A percentile compares a stretch with the other conserved stretches of the same genome.
Conservation (phyloP, 1,140 invertebrate species). For the Drosophila arawakana region DNA sequence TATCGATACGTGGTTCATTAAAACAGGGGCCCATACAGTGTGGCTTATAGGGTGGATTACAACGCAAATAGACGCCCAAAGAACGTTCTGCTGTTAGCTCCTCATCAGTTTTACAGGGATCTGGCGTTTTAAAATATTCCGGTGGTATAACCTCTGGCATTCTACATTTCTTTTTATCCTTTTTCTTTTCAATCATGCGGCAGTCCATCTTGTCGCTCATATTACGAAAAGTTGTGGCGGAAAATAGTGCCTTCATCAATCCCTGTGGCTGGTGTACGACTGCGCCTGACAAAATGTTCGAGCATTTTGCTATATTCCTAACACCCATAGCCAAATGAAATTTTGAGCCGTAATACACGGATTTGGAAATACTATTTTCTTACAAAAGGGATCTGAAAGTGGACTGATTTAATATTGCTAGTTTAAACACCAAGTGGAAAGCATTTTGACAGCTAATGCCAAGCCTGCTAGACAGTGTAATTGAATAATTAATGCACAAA, state of each 20-base stretch:
- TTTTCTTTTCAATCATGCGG: neutral
- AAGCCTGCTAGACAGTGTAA: neutral
- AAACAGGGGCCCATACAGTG: constrained; percentile 19
- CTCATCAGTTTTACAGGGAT: constrained; percentile 37
- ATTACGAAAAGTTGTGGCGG: neutral
- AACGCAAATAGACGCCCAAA: constrained; percentile 28
- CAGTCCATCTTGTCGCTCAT: neutral
- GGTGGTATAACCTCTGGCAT: neutral
- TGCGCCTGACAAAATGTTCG: neutral
- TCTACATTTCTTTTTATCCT: neutral
- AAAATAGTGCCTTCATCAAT: neutral
- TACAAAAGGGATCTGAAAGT: neutral
- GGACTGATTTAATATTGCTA: neutral
- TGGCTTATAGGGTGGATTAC: constrained; percentile 25
- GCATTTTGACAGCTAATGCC: neutral
- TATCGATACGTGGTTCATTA: constrained; percentile 17
- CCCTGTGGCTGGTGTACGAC: neutral
- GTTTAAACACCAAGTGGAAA: neutral
- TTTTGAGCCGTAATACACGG: constrained; percentile 5
- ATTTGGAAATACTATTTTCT: neutral
- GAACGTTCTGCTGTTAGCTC: constrained; percentile 26
- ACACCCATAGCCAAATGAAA: constrained; percentile 4
- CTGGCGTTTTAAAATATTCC: constrained; percentile 5
- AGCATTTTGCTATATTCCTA: neutral
- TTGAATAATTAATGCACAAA: neutral